Conservation (phyloP, 2,797 vertebrate genomes). For the Clarias pachynema region DNA sequence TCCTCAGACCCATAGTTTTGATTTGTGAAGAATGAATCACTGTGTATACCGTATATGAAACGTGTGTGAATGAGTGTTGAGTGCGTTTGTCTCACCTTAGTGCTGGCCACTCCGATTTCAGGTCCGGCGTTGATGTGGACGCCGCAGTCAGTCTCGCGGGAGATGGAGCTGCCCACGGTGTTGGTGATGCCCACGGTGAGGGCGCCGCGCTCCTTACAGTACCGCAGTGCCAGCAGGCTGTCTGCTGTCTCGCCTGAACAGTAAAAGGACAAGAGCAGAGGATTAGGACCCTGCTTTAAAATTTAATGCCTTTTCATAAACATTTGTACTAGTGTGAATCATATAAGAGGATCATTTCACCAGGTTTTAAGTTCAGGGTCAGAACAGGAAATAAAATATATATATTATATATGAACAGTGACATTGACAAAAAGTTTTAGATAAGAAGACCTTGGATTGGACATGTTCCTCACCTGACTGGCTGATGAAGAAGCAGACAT, state of each 20-base stretch:
- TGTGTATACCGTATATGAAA: too few relatives aligned
- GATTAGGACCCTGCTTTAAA: neutral
- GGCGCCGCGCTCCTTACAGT: conserved; percentile 94
- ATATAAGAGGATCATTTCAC: neutral
- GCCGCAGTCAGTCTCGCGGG: conserved; percentile 94
- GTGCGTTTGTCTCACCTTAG: conserved; percentile 79
- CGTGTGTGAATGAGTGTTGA: neutral
- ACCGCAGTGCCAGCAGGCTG: conserved; percentile 90
- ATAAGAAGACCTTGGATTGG: neutral
- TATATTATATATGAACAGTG: neutral
- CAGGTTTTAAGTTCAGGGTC: too few relatives aligned
- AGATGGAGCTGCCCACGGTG: conserved; percentile 97
- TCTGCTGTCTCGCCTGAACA: conserved; percentile 93
- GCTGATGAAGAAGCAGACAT: conserved; percentile 99
- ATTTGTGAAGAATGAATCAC: too few relatives aligned
- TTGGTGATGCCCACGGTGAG: conserved; percentile 96
- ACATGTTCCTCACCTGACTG: conserved; percentile 84
- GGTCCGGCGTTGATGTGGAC: conserved; percentile 98
- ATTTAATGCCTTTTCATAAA: neutral
- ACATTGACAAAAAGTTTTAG: too few relatives aligned
- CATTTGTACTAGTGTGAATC: neutral
- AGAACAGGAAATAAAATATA: neutral
- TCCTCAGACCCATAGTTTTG: too few relatives aligned
- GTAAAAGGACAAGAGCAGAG: neutral
- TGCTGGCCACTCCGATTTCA: conserved; percentile 96